Evolutionary conservation across 2,888 invertebrate genomes (phyloP), one percentile per base, ranked within the genome.

Genomic region (Drosophila siamana): DNA sequence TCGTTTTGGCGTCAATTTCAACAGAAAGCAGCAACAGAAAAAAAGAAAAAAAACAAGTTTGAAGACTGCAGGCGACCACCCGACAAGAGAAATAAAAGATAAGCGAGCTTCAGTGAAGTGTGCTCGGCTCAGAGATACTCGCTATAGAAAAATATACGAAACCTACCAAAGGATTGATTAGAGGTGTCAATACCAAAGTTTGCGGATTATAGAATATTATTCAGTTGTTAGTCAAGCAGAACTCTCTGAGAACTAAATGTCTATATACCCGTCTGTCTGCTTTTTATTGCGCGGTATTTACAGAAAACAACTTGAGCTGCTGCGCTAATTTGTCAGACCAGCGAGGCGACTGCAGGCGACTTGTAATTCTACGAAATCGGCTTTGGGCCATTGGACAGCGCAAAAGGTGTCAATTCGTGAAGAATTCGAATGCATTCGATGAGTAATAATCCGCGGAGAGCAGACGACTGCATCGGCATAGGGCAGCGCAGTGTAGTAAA

Each of bases 341-440:
- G 28, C 24, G 19, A 46, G 16, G 26, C 51, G 24, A 38, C 24
- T 67, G 44, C 43, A 50, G 69, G 51, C 44, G 57, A 50, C 52
- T 54, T 76, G 89, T 89, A 87, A 86, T 86, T 86, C 86, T 74
- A 78, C 70, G 86, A 82, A 86, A 89, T 85, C 89, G 65, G 80
- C 86, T 86, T 86, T 85, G 59, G 69, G 59, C 60, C 66, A 59
- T 80, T 64, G 65, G 40, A 22, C 13, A n/a, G 41, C 62, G 48
- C n/a, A 40, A 56, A 78, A 86, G 89, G 88, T 86, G 86, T 87
- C 86, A 89, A 86, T 89, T 76, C 83, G 88, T 69, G 66, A 82
- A 74, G 72, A 71, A 74, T 80, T 84, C 64, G 68, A 82, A 88
- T 73, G 86, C 75, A 82, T 70, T 83, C 84, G 86, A 86, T 84